Base-by-base conservation (phyloP, 2,888 invertebrate genomes). In the Dryomyza anilis region DNA sequence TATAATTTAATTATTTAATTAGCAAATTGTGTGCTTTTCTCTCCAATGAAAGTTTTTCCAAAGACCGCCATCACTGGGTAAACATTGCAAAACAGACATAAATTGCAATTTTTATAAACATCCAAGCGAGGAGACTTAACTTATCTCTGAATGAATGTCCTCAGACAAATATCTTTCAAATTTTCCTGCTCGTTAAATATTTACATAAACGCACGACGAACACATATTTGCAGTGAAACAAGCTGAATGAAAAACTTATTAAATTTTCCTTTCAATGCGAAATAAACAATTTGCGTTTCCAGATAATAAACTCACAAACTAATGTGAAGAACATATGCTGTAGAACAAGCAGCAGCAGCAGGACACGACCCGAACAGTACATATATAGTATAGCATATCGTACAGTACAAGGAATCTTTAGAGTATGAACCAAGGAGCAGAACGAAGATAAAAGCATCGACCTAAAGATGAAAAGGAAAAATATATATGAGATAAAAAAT, bases 171-270 rank as follows among this genome's bases (percentile, higher is more conserved):
- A 58, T 36, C 19, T 43, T n/a, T 16, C 36, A 46, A 46, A 59
- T 59, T 59, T 59, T 59, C 59, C 59, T 59, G 46, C 29, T 59
- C 59, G 59, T 59, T 59, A 59, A 59, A 59, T 59, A 59, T 46
- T 45, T 29, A 59, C 46, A 59, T 55, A 33, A n/a, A n/a, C n/a
- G n/a, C n/a, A n/a, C n/a, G 6, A 43, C 43, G 19, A 4, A 43
- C 19, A 43, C n/a, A 43, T 43, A 43, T 52, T 52, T 52, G 16
- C 25, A 52, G 50, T 52, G 50, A 52, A 52, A 52, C 29, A 52
- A 52, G 27, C 50, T 52, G 50, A n/a, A n/a, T 16, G 50, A 52
- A 36, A 55, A 55, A 55, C 55, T 55, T 55, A 55, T 55, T 55
- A 55, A 55, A 55, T 36, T 19, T 19, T 55, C 36, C 16, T 36